Evolutionary conservation across 2,797 vertebrate genomes (phyloP), one percentile per base, ranked within the genome.

Genomic region (Myiotriccus ornatus): DNA sequence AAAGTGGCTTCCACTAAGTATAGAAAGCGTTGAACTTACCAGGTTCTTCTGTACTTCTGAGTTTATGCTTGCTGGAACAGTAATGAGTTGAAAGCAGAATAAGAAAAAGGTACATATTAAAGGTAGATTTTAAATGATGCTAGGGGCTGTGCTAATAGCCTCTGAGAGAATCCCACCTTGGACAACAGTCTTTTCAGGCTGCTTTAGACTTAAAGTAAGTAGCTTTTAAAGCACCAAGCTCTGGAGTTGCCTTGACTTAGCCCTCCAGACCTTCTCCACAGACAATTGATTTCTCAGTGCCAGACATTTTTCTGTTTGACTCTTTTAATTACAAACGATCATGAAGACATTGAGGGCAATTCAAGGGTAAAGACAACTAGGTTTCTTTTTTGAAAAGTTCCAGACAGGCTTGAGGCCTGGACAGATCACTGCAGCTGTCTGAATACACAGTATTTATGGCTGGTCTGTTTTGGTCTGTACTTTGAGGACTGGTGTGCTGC

Each of bases 341-440:
- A 6, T 62, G 43, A 80, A 93, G 46, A 35, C 65, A 44, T 27
- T 81, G 79, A 67, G 32, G 39, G 43, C 63, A 91, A 22, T 90
- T 86, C 81, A 76, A 88, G 63, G 67, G n/a, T 80, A 84, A 88
- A 84, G 79, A 76, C 73, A 93, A 25, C 69, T 67, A 81, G 15
- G 30, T 87, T 94, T 75, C 43, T 65, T 84, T 92, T 81, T 88
- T 77, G 62, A 94, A 70, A 90, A 86, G 52, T 90, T 95, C 70
- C 95, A 94, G 91, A 73, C 57, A 70, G 41, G 12, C 69, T 84
- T 90, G 59, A 86, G 85, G 80, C 90, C 84, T 92, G 81, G 37
- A 76, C 68, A 83, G 71, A 84, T 83, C 63, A 18, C 69, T 93
- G 4, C 56, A 83, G 82, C 86, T 95, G 84, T 94, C 92, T 91